A percentile compares a stretch with the other conserved stretches of the same genome.
Conservation (phyloP, 2,888 invertebrate genomes). For the Cenopis cana region DNA sequence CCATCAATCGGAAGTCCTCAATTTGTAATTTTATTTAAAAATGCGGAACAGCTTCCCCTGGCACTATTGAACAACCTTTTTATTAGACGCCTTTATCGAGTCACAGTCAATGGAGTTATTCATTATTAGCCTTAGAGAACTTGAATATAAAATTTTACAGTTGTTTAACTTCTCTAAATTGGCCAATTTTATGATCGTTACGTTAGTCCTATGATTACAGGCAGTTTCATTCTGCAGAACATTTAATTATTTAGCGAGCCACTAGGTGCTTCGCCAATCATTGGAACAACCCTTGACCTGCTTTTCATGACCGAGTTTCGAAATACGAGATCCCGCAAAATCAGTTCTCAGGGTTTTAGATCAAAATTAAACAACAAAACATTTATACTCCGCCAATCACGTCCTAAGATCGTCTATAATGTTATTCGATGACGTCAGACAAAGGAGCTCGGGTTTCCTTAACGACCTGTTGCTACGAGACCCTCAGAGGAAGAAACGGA, state of each 20-base stretch:
- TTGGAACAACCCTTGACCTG: constrained; percentile 23
- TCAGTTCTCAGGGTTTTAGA: neutral
- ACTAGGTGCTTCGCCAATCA: neutral
- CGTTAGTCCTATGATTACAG: neutral
- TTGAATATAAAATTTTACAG: neutral
- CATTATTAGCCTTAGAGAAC: neutral
- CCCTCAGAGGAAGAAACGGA: constrained; percentile 53
- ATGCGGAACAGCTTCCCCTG: neutral
- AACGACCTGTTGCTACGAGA: constrained; percentile 72
- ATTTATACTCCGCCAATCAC: constrained; percentile 28
- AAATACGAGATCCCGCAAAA: constrained; percentile 1
- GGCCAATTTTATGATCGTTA: neutral
- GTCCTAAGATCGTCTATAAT: constrained; percentile 16
- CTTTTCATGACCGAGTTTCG: constrained; percentile 1
- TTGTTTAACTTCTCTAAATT: neutral
- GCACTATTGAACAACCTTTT: constrained; percentile 1
- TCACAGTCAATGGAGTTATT: neutral
- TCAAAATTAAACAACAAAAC: constrained; percentile 15
- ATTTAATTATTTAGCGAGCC: neutral
- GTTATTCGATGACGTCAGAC: constrained; percentile 22
- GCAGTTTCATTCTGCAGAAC: neutral
- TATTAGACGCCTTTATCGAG: neutral
- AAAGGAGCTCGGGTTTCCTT: constrained; percentile 49
- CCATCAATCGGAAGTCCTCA: constrained; percentile 41
- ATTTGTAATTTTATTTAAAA: constrained; percentile 37